These are phyloP conservation scores for Mola mola DNA, from an alignment of 2,113 vertebrate genomes.

Conservation along the genomic window DNA sequence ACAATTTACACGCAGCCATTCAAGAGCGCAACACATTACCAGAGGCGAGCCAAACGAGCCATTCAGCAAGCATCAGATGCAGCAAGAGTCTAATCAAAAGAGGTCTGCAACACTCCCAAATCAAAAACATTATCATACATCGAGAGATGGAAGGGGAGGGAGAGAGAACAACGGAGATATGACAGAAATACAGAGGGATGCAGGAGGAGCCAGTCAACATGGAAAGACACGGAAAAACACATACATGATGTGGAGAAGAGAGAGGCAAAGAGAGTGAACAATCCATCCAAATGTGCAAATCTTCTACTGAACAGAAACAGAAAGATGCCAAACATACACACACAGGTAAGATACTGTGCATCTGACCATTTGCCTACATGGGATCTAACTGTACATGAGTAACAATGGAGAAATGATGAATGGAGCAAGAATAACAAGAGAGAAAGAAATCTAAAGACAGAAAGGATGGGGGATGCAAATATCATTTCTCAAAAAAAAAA, in stretches of 20 bases:
- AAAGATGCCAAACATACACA: slow-evolving; percentile 59
- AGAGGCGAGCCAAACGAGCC: slow-evolving; percentile 79
- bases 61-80: slow-evolving; percentile 85
- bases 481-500: slow-evolving; percentile 73
- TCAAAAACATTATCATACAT: slow-evolving; percentile 74
- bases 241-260: slow-evolving; percentile 62
- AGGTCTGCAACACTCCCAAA: slow-evolving; percentile 75
- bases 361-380: slow-evolving; percentile 57
- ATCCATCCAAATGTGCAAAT: slow-evolving; percentile 74
- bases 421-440: slow-evolving; percentile 39
- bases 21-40: slow-evolving; percentile 79
- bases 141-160: slow-evolving; percentile 56
- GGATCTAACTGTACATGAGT: slow-evolving; percentile 62
- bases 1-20: slow-evolving; percentile 81
- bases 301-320: slow-evolving; percentile 55
- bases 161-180: slow-evolving; percentile 58
- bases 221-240: slow-evolving; percentile 73
- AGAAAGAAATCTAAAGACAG: slow-evolving; percentile 49
- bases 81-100: slow-evolving; percentile 81
- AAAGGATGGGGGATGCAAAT: slow-evolving; percentile 75
- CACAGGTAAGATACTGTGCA: slow-evolving; percentile 37
- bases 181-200: slow-evolving; percentile 73
- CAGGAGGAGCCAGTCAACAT: slow-evolving; percentile 79
- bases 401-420: slow-evolving; percentile 61
- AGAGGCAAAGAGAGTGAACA: slow-evolving; percentile 63